Percentiles rank a stretch among this genome's conserved stretches.
Evolutionary conservation across 2,797 vertebrate genomes (phyloP).

Genomic region (Thamnophis elegans): DNA sequence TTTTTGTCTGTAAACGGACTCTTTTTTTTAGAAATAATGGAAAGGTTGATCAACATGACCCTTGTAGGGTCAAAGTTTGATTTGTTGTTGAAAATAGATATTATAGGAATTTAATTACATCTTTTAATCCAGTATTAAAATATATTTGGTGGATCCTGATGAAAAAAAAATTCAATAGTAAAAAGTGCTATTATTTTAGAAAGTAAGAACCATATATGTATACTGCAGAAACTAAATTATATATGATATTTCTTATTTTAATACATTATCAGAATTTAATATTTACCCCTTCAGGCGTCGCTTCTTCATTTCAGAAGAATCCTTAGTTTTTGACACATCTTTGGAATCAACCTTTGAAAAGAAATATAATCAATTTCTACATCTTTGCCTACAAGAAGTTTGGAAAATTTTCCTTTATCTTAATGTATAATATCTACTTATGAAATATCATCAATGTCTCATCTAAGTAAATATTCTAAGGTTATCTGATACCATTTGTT

Average conservation of each 20-base stretch:
- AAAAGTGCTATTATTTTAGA: not conserved
- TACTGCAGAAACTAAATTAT: not conserved
- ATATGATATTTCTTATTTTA: not conserved
- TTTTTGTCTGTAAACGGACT: not conserved
- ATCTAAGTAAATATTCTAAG: not conserved
- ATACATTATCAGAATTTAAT: not conserved
- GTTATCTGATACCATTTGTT: not conserved
- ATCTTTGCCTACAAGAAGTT: not conserved
- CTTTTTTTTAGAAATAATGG: not conserved
- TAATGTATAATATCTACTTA: not conserved
- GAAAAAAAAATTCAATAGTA: not conserved
- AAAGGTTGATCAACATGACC: not conserved
- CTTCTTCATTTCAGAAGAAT: slow-evolving; percentile 13
- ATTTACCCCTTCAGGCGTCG: slow-evolving; percentile 22
- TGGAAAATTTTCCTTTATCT: not conserved
- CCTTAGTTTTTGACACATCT: not conserved
- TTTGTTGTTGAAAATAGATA: not conserved
- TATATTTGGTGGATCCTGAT: not conserved
- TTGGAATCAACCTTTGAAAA: slow-evolving; percentile 20
- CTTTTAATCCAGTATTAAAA: not conserved
- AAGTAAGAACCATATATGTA: not conserved
- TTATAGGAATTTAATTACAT: not conserved
- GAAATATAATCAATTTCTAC: not conserved
- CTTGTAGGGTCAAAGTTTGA: not conserved
- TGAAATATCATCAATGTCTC: not conserved